Base-by-base conservation (phyloP, 2,888 invertebrate genomes). In the Leptopterna dolabrata region DNA sequence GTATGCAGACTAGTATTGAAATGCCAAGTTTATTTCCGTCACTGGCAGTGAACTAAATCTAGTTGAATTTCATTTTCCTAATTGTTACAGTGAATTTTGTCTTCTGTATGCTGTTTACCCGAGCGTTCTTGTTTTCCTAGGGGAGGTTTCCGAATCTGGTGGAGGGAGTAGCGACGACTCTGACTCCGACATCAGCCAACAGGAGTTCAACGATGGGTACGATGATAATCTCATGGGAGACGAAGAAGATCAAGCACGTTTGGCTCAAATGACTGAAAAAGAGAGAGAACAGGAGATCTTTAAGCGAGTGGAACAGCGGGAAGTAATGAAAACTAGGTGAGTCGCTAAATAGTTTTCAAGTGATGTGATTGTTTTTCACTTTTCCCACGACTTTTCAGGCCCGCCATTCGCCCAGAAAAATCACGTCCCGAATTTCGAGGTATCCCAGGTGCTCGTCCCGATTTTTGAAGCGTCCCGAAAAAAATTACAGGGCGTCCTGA, bases 211-310 rank as follows among this genome's bases (percentile, higher is more conserved):
- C 91, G 99, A 99, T 93, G 99, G 99, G 89, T 98, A 97, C 90
- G 99, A 98, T 91, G 98, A 99, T 89, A 97, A 99, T 91, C 94
- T 99, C 41, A 98, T 99, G 96, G 98, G 98, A 0, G 98, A 99
- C 92, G 98, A 97, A 88, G 98, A 97, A 90, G 99, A 99, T 93
- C 95, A 97, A 90, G 96, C 96, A 0, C 93, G 97, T 0, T 93
- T 99, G 73, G 97, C 97, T 14, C 95, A 96, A 89, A 95, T 99
- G 94, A 98, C 98, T 0, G 99, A 99, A 91, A 98, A 98, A 91
- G 99, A 99, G 91, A 93, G 99, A 71, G 99, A 99, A 92, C 97
- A 98, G 87, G 99, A 99, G 92, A 96, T 99, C 90, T 99, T 97
- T 92, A 98, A 98, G 91, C 94, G 99, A 83, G 97, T 98, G 82